Evolutionary conservation across 2,113 vertebrate species (phyloP).

Genomic region (Zeus faber): DNA sequence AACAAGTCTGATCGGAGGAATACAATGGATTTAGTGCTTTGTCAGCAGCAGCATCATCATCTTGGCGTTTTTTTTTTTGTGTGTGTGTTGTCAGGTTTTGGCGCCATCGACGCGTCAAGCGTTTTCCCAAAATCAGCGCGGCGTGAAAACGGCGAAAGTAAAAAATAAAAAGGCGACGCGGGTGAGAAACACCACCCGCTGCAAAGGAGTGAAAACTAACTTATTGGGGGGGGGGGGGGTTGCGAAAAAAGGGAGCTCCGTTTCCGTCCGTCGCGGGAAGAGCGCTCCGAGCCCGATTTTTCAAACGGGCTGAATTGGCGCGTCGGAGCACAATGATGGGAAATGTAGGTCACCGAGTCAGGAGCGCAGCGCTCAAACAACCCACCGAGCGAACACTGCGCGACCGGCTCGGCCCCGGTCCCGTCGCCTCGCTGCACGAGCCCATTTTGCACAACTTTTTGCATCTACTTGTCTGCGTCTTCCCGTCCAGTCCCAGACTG

Average conservation of each 20-base stretch:
- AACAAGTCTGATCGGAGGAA: too few species aligned
- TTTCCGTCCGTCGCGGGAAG: neutral
- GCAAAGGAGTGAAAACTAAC: too few species aligned
- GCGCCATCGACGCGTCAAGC: constrained; percentile 62
- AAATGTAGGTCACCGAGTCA: constrained; percentile 75
- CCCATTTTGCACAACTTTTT: neutral
- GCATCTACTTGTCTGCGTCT: constrained; percentile 33
- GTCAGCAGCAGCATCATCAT: constrained; percentile 22
- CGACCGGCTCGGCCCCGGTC: neutral
- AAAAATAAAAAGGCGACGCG: neutral
- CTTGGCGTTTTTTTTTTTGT: constrained; percentile 38
- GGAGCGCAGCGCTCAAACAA: constrained; percentile 4
- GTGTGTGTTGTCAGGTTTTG: constrained; percentile 67
- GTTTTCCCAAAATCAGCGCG: neutral
- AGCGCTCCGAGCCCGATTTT: constrained; percentile 50
- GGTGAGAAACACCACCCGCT: too few species aligned
- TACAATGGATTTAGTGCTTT: too few species aligned
- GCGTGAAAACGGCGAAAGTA: neutral
- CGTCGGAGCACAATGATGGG: constrained; percentile 74
- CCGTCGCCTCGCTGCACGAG: constrained; percentile 2
- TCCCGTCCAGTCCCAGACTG: constrained; percentile 39
- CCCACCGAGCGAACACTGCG: neutral
- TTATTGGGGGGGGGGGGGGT: neutral
- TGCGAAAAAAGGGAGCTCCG: neutral
- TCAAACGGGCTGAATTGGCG: constrained; percentile 75